phyloP scores from a whole-genome alignment of 2,888 invertebrate genomes.

The Gastracanthus pulcherrimus region DNA sequence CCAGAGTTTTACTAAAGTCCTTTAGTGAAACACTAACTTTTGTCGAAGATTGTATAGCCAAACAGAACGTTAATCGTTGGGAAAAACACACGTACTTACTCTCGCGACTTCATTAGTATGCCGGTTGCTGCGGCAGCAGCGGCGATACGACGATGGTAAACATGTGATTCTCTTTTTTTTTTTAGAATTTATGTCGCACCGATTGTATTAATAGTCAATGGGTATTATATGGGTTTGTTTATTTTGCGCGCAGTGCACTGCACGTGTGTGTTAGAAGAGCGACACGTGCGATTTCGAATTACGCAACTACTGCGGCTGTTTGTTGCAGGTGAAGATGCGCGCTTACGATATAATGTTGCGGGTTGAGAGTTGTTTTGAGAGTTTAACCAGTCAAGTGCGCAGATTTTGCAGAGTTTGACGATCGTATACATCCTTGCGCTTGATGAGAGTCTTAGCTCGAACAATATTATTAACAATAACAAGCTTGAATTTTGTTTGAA shows the following conservation, averaged over 20 bases:
- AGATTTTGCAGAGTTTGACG: too few relatives aligned
- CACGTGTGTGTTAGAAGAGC: not conserved
- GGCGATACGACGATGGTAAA: not conserved
- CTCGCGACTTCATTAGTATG: not conserved
- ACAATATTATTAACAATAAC: too few relatives aligned
- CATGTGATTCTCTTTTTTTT: not conserved
- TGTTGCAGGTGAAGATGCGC: not conserved
- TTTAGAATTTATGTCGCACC: not conserved
- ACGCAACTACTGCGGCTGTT: not conserved
- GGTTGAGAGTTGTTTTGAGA: not conserved
- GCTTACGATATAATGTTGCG: too few relatives aligned
- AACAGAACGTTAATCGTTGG: not conserved
- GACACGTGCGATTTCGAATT: not conserved
- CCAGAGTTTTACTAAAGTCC: too few relatives aligned
- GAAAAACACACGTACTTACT: not conserved
- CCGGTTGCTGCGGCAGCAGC: too few relatives aligned
- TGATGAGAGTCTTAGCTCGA: too few relatives aligned
- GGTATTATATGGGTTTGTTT: not conserved
- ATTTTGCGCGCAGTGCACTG: not conserved
- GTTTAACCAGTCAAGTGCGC: too few relatives aligned
- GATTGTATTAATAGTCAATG: not conserved
- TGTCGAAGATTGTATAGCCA: not conserved
- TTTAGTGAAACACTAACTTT: not conserved
- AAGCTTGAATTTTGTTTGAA: too few relatives aligned
- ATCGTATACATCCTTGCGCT: too few relatives aligned